Evolutionary conservation across 1,140 invertebrate genomes (phyloP).

Genomic region (Anastatus disparis): DNA sequence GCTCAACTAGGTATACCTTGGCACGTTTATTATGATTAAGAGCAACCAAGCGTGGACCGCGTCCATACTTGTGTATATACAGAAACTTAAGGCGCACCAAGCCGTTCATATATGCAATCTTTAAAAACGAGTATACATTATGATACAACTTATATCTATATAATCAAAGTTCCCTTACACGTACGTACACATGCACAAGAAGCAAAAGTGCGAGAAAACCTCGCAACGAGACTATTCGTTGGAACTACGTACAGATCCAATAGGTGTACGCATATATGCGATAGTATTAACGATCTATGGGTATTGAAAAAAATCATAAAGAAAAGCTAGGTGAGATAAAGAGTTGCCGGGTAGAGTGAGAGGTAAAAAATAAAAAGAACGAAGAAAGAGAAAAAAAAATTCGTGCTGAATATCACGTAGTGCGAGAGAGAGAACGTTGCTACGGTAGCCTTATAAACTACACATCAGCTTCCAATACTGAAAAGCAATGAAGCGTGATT

Average conservation of each 20-base stretch:
- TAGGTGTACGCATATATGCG: too few relatives aligned
- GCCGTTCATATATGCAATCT: too few relatives aligned
- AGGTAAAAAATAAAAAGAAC: neutral
- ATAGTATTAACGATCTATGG: too few relatives aligned
- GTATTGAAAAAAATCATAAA: too few relatives aligned
- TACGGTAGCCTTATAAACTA: neutral
- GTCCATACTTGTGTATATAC: too few relatives aligned
- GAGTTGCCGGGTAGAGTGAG: neutral
- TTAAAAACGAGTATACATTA: too few relatives aligned
- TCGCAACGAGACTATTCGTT: too few relatives aligned
- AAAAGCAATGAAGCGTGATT: slow-evolving; percentile 58
- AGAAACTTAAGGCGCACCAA: too few relatives aligned
- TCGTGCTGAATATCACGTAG: slow-evolving; percentile 5
- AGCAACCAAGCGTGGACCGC: slow-evolving; percentile 61
- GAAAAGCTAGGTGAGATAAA: too few relatives aligned
- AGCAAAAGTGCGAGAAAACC: neutral
- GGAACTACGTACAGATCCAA: too few relatives aligned
- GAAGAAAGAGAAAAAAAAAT: neutral
- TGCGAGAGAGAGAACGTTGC: neutral
- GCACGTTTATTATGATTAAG: slow-evolving; percentile 66
- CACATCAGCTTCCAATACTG: slow-evolving; percentile 59
- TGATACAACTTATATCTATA: too few relatives aligned
- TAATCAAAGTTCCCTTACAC: too few relatives aligned
- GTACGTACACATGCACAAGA: neutral
- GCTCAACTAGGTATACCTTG: slow-evolving; percentile 60